Evolutionary conservation across 2,797 vertebrate species (phyloP).

Genomic region (Sebastes nivosus): DNA sequence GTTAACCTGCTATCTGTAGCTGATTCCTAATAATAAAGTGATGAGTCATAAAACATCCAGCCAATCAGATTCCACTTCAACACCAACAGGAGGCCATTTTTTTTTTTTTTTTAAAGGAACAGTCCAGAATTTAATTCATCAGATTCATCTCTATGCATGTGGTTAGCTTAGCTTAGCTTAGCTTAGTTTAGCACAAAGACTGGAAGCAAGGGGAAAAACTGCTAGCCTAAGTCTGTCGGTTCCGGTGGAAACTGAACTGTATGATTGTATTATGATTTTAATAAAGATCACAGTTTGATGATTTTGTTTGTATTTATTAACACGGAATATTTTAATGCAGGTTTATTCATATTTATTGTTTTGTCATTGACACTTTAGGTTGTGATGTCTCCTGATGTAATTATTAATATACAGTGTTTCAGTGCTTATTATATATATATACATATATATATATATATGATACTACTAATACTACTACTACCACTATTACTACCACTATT

Average conservation of each 20-base stretch:
- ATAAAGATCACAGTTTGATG: neutral
- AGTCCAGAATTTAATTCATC: neutral
- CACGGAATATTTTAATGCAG: neutral
- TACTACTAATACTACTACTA: no score
- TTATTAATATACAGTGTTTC: no score
- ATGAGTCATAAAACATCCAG: neutral
- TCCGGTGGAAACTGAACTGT: neutral
- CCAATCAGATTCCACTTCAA: neutral
- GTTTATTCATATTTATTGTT: neutral
- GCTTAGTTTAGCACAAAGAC: neutral
- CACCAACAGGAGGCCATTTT: neutral
- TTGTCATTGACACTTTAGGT: neutral
- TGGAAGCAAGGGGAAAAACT: neutral
- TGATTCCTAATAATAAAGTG: neutral
- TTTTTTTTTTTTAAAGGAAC: neutral
- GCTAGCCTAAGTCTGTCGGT: neutral
- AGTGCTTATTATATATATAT: no score
- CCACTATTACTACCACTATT: no score
- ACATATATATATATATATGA: no score
- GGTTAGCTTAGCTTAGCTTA: neutral
- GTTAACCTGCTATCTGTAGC: neutral
- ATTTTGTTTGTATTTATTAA: neutral
- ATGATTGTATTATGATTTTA: neutral
- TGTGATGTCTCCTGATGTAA: neutral
- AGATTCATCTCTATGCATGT: neutral